A percentile compares a stretch with the other conserved stretches of the same genome.
phyloP scores from a whole-genome alignment of 1,140 invertebrate species.

The Cydia pomonella region DNA sequence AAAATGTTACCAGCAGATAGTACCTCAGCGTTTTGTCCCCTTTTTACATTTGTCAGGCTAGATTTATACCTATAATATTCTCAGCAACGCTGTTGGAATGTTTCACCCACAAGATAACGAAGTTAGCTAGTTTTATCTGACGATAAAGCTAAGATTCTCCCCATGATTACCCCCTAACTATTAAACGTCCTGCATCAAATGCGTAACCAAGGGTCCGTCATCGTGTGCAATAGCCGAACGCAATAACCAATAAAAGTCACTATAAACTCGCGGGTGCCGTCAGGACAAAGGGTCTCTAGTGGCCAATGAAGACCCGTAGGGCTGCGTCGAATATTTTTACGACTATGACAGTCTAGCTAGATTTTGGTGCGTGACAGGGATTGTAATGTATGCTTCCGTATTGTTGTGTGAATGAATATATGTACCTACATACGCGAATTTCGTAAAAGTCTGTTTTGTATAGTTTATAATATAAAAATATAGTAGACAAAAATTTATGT shows the following conservation, averaged over 20 bases:
- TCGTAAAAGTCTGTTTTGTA: no score
- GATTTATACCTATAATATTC: no score
- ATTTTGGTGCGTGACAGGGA: slow-evolving; percentile 28
- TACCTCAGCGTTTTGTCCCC: no score
- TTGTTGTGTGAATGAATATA: not conserved
- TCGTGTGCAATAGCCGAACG: slow-evolving; percentile 54
- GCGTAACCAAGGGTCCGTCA: slow-evolving; percentile 62
- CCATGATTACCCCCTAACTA: slow-evolving; percentile 17
- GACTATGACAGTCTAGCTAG: slow-evolving; percentile 36
- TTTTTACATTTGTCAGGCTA: no score
- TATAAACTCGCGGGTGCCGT: slow-evolving; percentile 62
- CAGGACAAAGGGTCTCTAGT: slow-evolving; percentile 66
- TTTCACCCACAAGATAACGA: not conserved
- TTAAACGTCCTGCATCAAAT: slow-evolving; percentile 26
- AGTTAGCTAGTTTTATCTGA: not conserved
- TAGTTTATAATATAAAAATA: no score
- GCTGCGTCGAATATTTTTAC: slow-evolving; percentile 42
- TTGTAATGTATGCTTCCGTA: slow-evolving; percentile 12
- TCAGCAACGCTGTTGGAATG: no score
- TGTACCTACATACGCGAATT: no score
- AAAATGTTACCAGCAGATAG: no score
- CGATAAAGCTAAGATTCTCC: not conserved
- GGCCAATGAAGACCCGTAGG: slow-evolving; percentile 55
- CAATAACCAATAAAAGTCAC: slow-evolving; percentile 71
- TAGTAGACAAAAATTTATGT: no score